A percentile compares a stretch with the other conserved stretches of the same genome.
Evolutionary conservation across 1,140 invertebrate genomes (phyloP).

Genomic region (Brachionus rotundiformis): DNA sequence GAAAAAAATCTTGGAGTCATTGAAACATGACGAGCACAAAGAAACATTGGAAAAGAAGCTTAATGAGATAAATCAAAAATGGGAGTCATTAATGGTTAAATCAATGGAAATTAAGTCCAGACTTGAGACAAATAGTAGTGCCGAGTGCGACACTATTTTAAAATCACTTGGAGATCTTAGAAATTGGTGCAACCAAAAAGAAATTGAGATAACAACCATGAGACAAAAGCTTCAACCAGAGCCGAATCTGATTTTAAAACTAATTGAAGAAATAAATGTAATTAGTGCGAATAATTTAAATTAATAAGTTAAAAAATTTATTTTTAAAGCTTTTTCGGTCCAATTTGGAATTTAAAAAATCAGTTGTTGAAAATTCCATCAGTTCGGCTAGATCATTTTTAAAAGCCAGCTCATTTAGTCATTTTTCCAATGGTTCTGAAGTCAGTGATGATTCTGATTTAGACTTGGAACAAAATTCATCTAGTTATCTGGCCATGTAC

Average conservation of each 20-base stretch:
- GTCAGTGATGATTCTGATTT: neutral
- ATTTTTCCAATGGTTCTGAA: neutral
- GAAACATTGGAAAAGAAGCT: neutral
- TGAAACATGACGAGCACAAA: conserved; percentile 14
- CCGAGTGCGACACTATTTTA: neutral
- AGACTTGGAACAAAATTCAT: neutral
- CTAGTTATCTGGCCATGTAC: neutral
- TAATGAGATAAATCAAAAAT: conserved; percentile 8
- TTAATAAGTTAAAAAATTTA: neutral
- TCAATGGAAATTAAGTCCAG: conserved; percentile 23
- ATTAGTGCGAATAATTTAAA: neutral
- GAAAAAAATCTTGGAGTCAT: conserved; percentile 30
- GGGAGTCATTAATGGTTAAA: conserved; percentile 22
- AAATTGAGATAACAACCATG: neutral
- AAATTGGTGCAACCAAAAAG: conserved; percentile 20
- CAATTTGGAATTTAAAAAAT: conserved; percentile 48
- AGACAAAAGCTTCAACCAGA: conserved; percentile 25
- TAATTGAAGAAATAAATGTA: conserved; percentile 7
- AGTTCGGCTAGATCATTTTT: neutral
- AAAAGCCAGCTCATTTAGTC: neutral
- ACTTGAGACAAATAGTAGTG: conserved; percentile 1
- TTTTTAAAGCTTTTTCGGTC: neutral
- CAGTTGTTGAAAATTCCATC: conserved; percentile 28
- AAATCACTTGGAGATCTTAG: conserved; percentile 18
- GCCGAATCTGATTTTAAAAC: conserved; percentile 1